Base-by-base conservation (phyloP, 2,888 invertebrate species). In the Lycia hirtaria region DNA sequence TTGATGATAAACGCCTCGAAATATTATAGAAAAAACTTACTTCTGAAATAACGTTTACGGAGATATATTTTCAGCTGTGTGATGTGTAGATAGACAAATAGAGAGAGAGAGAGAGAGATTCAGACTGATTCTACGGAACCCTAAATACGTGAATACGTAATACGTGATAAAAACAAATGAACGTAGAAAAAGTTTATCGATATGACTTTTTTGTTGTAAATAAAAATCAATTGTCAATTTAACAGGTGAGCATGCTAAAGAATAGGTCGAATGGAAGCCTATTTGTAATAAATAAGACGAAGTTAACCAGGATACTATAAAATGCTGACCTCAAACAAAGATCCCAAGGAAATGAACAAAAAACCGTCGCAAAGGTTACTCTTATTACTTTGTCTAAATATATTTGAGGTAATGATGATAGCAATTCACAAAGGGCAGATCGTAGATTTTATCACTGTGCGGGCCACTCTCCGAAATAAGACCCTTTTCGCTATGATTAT, bases 311-410 rank as follows among this genome's bases (percentile, higher is more conserved):
- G 28, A 41, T 40, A 19, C 35, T 43, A 51, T 35, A 22, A 30
- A 15, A 49, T 38, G 22, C 47, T 53, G 49, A 40, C 57, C 38
- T 55, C 17, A 30, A 56, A 44, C 19, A 52, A 44, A 47, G 24
- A 33, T 15, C 45, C 26, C 17, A 37, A 41, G 41, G 32, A 53
- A 50, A 44, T 49, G 44, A 48, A 30, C 56, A 51, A 56, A 56
- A 54, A 33, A 47, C 45, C 54, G 20, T 22, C 37, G 35, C 22
- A 22, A 38, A 51, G 26, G 28, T 43, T 60, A 12, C 43, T 37
- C 52, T 60, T 56, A 56, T 55, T 64, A 60, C 49, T 58, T 45
- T 43, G 56, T 53, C 48, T 58, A 58, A 63, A 63, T 63, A 45
- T 40, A 48, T 61, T 60, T 62, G 57, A 51, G 49, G 54, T 62